Evolutionary conservation across 2,797 vertebrate species (phyloP), one percentile per base, ranked within the genome.

Genomic region (Characodon lateralis): DNA sequence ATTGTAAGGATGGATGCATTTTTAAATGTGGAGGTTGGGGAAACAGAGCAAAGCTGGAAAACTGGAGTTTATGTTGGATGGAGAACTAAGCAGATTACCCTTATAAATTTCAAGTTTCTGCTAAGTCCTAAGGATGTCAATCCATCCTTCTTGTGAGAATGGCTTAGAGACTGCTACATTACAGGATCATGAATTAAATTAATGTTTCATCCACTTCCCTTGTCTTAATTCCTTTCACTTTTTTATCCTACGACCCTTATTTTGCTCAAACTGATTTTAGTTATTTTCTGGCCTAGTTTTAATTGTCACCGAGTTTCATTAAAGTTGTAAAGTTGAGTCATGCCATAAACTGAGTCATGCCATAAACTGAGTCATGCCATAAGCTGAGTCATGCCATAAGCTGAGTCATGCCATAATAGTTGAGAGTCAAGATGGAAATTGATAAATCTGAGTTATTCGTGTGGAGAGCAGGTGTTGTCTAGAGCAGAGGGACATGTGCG

Each of bases 21-120:
- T 90, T 88, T 90, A 92, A 92, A 89, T 79, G 76, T 26, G 48
- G 53, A 73, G 74, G 69, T 85, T 78, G 83, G 73, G 78, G 75
- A 87, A 26, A 58, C 53, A 39, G 61, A 80, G 76, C 74, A 56
- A 77, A 83, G 74, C 70, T 82, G 82, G 78, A 81, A 77, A 89
- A 89, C 78, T 48, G 86, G 61, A 88, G 88, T 80, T 78, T 74
- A 78, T 83, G 76, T 79, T 87, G 88, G 83, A 90, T 28, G 39
- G 58, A 89, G 81, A 87, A 81, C 88, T 46, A 89, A 77, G 90
- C 95, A 95, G 93, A 93, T 93, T 91, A 80, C 93, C 92, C 91
- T 94, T 93, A 28, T 58, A 93, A 92, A 96, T 91, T 83, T 93
- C 5, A 93, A 92, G 92, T 95, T 93, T 94, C n/a, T 94, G 91